Evolutionary conservation across 2,113 vertebrate genomes (phyloP), one percentile per base, ranked within the genome.

Genomic region (Nematolebias whitei): DNA sequence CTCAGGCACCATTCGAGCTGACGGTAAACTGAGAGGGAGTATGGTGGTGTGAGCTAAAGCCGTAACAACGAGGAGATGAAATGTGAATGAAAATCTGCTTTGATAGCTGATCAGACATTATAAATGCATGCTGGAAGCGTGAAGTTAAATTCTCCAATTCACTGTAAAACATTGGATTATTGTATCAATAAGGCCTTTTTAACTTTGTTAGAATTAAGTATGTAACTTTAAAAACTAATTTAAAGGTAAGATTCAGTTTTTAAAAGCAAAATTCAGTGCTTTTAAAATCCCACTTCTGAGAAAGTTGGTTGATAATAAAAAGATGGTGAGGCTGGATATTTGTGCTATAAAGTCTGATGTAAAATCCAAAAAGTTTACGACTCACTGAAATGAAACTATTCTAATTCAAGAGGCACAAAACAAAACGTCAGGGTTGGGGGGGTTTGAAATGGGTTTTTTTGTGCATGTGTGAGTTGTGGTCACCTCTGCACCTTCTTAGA

Each of bases 1-100:
- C 47, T 66, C 50, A 29, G 26, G 26, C 26, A 29, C 3, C 26
- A 29, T 29, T 57, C 57, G 57, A 26, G 61, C 12, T 50, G 60
- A 66, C 57, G 26, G 43, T 40, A 44, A 53, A 62, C 45, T 2
- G 13, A 24, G 4, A 12, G 29, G 63, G 23, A 47, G 29, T 71
- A 18, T 2, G 20, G 43, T 45, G n/a, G 23, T 39, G 41, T 38
- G 22, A 47, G 19, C 19, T 24, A n/a, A n/a, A n/a, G n/a, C 15
- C 3, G 26, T 29, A 2, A 24, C 4, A 6, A 50, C 22, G 38
- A 53, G 47, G 54, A n/a, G n/a, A n/a, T 60, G 12, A 53, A 40
- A 38, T 22, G 8, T 39, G 44, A 6, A 49, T 26, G 6, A 60
- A 15, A 35, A 41, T 29, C 26, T 4, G 26, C 3, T 3, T 29